Conservation (phyloP, 2,888 invertebrate species). For the Patella pellucida region DNA sequence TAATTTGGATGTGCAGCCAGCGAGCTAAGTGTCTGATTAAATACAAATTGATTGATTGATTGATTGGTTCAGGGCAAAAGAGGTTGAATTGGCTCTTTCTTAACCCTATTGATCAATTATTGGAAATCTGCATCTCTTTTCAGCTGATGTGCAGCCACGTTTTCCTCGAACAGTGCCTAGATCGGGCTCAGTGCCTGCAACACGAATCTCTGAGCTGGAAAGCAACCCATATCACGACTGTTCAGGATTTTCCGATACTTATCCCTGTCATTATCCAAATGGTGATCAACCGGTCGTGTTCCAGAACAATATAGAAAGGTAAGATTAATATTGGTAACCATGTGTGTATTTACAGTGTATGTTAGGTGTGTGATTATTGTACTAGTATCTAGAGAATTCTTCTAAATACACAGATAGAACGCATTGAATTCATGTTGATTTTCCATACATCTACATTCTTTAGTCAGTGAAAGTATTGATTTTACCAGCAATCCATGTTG, state of each 20-base stretch:
- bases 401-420: conserved; percentile 1
- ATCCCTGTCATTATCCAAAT: conserved; percentile 51
- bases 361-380: background rate
- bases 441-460: conserved; percentile 3
- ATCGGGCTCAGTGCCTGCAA: conserved; percentile 55
- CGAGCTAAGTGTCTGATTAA: conserved; percentile 15
- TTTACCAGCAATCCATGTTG: conserved; percentile 11
- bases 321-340: conserved; percentile 3
- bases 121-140: conserved; percentile 11
- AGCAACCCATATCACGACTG: conserved; percentile 43
- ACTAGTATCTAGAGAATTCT: too few species aligned
- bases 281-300: conserved; percentile 42
- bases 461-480: conserved; percentile 15
- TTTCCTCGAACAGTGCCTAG: conserved; percentile 57
- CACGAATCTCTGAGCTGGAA: conserved; percentile 41
- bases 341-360: background rate
- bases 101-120: background rate
- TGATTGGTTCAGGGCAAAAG: conserved; percentile 22
- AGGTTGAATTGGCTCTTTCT: conserved; percentile 23
- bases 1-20: too few species aligned
- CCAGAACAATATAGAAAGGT: conserved; percentile 42
- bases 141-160: conserved; percentile 47
- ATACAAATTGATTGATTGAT: conserved; percentile 28
- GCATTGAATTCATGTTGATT: too few species aligned
- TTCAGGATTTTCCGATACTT: conserved; percentile 48